A percentile compares a stretch with the other conserved stretches of the same genome.
Conservation (phyloP, 2,797 vertebrate species). For the Siniperca undulata region DNA sequence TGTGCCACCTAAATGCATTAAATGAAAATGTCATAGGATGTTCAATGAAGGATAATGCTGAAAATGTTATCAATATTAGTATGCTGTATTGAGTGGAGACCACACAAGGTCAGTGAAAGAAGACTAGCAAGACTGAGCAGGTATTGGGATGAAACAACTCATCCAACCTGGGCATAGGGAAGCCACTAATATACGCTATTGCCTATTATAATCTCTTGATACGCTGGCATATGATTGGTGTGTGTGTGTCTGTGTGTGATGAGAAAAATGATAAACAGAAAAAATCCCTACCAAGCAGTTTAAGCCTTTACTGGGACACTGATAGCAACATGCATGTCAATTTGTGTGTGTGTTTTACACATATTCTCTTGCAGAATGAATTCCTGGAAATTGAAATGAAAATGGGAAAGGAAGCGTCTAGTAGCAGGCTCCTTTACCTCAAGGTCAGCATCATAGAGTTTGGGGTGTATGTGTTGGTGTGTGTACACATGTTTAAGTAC, state of each 20-base stretch:
- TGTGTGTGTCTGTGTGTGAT: conserved; percentile 37
- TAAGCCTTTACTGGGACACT: conserved; percentile 65
- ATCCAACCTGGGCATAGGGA: conserved; percentile 44
- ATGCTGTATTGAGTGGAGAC: conserved; percentile 6
- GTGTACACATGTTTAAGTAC: not conserved
- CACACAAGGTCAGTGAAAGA: conserved; percentile 52
- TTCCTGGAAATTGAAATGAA: conserved; percentile 82
- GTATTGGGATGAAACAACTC: conserved; percentile 44
- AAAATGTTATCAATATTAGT: conserved; percentile 17
- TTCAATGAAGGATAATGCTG: not conserved
- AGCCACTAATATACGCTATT: conserved; percentile 58
- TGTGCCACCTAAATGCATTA: conserved; percentile 8
- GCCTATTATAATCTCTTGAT: conserved; percentile 67
- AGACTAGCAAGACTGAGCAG: conserved; percentile 22
- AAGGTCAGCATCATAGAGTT: conserved; percentile 73
- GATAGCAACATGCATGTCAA: conserved; percentile 37
- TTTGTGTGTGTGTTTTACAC: conserved; percentile 5
- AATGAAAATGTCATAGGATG: conserved; percentile 15
- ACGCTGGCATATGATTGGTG: conserved; percentile 56
- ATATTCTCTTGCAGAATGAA: conserved; percentile 80
- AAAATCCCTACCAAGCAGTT: conserved; percentile 70
- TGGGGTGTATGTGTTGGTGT: conserved; percentile 2
- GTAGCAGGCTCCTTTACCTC: conserved; percentile 54
- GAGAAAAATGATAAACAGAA: conserved; percentile 67
- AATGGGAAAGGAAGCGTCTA: conserved; percentile 63